Conservation (phyloP, 1,140 invertebrate species). For the Ostrea denselamellosa region DNA sequence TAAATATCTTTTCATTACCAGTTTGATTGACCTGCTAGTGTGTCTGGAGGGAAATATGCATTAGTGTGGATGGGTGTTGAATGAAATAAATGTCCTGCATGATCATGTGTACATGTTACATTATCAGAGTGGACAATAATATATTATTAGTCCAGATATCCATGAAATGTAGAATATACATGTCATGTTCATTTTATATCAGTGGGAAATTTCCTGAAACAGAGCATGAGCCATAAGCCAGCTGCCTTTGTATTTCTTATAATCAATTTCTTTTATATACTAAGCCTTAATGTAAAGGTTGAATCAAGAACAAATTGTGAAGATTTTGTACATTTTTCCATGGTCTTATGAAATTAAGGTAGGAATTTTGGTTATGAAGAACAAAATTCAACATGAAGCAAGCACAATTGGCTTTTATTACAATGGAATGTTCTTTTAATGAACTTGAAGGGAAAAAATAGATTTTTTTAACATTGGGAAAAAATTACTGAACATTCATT, state of each 20-base stretch:
- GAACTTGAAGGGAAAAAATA: not conserved
- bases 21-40: too few relatives aligned
- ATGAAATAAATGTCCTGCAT: too few relatives aligned
- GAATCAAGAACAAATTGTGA: not conserved
- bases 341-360: not conserved
- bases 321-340: not conserved
- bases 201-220: not conserved
- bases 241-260: not conserved
- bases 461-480: not conserved
- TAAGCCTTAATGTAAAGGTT: not conserved
- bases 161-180: too few relatives aligned
- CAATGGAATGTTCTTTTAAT: slow-evolving; percentile 1
- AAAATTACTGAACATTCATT: not conserved
- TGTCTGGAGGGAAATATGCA: too few relatives aligned
- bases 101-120: too few relatives aligned
- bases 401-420: not conserved
- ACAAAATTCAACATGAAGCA: not conserved
- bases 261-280: slow-evolving; percentile 21
- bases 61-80: too few relatives aligned
- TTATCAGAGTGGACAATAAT: too few relatives aligned
- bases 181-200: not conserved
- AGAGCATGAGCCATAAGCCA: not conserved
- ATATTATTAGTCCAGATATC: too few relatives aligned
- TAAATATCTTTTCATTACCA: too few relatives aligned
- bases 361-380: slow-evolving; percentile 8